phyloP scores from a whole-genome alignment of 2,888 invertebrate species.

The Physocephala rufipes region DNA sequence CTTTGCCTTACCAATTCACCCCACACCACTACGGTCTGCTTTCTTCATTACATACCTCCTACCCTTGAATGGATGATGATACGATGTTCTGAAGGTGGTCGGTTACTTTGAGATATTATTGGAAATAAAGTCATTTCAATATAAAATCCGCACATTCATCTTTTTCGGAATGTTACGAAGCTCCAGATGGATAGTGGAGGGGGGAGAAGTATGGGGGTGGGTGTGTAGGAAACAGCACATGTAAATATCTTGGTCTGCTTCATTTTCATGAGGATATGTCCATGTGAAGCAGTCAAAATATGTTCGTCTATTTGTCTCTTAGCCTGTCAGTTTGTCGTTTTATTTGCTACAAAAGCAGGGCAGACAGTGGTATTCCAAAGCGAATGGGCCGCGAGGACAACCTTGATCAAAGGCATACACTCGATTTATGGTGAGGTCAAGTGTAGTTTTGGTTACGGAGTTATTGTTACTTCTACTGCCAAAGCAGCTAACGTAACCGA shows the following conservation, averaged over 20 bases:
- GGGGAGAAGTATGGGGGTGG: not conserved
- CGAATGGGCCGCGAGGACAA: slow-evolving; percentile 26
- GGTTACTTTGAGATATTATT: slow-evolving; percentile 5
- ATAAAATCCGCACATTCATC: slow-evolving; percentile 31
- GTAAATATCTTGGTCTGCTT: no score
- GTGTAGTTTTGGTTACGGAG: not conserved
- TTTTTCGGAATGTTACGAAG: slow-evolving; percentile 17
- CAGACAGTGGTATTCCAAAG: slow-evolving; percentile 14
- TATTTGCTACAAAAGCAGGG: not conserved
- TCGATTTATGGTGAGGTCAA: slow-evolving; percentile 26
- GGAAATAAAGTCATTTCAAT: slow-evolving; percentile 26
- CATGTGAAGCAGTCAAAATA: no score
- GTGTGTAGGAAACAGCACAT: not conserved
- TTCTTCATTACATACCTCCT: not conserved
- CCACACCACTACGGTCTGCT: not conserved
- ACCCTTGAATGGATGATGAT: not conserved
- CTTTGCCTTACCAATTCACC: not conserved
- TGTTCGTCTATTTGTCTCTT: no score
- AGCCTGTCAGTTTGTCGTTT: not conserved
- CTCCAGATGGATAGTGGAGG: not conserved
- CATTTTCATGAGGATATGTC: no score
- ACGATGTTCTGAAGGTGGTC: not conserved
- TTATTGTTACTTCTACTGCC: not conserved
- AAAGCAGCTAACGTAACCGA: no score
- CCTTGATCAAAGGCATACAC: slow-evolving; percentile 30